These are phyloP conservation scores for Seira sanloemensis DNA, from an alignment of 2,888 invertebrate species.

Conservation along the genomic window DNA sequence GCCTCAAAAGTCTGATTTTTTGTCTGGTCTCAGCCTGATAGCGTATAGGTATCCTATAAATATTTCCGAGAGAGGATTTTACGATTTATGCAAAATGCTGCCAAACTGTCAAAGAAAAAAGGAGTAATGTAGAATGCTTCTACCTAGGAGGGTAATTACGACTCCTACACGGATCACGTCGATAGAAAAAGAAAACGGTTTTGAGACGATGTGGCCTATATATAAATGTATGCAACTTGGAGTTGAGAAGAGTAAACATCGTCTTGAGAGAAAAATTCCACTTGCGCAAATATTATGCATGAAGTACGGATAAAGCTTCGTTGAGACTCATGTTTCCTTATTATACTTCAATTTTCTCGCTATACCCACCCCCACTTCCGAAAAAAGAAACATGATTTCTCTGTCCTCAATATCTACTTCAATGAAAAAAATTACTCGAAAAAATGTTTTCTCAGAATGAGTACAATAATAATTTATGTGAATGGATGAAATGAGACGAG, in stretches of 20 bases:
- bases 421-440: slow-evolving; percentile 33
- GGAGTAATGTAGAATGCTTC: slow-evolving; percentile 22
- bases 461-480: slow-evolving; percentile 63
- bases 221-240: neutral
- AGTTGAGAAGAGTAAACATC: neutral
- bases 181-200: neutral
- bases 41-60: slow-evolving; percentile 36
- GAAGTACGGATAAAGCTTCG: too few species aligned
- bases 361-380: slow-evolving; percentile 12
- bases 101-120: slow-evolving; percentile 53
- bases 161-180: slow-evolving; percentile 58
- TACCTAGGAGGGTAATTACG: slow-evolving; percentile 65
- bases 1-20: neutral
- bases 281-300: neutral
- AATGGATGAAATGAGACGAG: slow-evolving; percentile 37
- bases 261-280: neutral
- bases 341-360: too few species aligned
- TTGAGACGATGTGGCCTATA: neutral
- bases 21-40: neutral
- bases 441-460: slow-evolving; percentile 31
- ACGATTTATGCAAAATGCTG: slow-evolving; percentile 59
- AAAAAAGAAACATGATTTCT: slow-evolving; percentile 19
- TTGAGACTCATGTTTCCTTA: too few species aligned
- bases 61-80: slow-evolving; percentile 30
- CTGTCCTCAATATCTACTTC: slow-evolving; percentile 35